Base-by-base conservation (phyloP, 2,113 vertebrate genomes). In the Glareola pratincola region DNA sequence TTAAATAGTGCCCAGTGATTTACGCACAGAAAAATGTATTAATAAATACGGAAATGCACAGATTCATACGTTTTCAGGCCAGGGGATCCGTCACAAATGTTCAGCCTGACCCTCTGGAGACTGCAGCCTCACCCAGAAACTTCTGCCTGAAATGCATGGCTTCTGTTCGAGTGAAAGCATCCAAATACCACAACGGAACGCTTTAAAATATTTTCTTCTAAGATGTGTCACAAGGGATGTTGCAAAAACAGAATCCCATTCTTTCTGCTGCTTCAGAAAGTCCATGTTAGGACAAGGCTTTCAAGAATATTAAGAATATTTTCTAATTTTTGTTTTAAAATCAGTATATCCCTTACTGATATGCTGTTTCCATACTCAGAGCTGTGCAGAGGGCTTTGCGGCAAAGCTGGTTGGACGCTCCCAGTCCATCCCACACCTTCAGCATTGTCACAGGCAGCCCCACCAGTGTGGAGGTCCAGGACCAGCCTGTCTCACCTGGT, bases 51-150 rank as follows among this genome's bases (percentile, higher is more conserved):
- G 87, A 96, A 95, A 90, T 48, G 77, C 77, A 91, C 41, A 67
- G 74, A 72, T 36, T 14, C 0, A 0, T 72, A 8, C 1, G 3
- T 76, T 77, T 60, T 69, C 32, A 73, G 89, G 89, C 54, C 67
- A 64, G 85, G 41, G 37, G 9, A 94, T 71, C 59, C 34, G 0
- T 90, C 66, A 89, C 59, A 89, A 91, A 85, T 87, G 71, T 92
- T 91, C 95, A 69, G 15, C 13, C 57, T 60, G 68, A 69, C 23
- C 34, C 77, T 75, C 77, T 62, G 71, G 93, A 91, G 95, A 91
- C 91, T 30, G 63, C 53, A 72, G 69, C 91, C 91, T 94, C 94
- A 72, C 97, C 96, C 94, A 76, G 62, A 29, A 85, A 14, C 67
- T 75, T 63, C 77, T 66, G 94, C 89, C 67, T 56, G 1, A 71